Evolutionary conservation across 2,113 vertebrate species (phyloP).

Genomic region (Arothron firmamentum): DNA sequence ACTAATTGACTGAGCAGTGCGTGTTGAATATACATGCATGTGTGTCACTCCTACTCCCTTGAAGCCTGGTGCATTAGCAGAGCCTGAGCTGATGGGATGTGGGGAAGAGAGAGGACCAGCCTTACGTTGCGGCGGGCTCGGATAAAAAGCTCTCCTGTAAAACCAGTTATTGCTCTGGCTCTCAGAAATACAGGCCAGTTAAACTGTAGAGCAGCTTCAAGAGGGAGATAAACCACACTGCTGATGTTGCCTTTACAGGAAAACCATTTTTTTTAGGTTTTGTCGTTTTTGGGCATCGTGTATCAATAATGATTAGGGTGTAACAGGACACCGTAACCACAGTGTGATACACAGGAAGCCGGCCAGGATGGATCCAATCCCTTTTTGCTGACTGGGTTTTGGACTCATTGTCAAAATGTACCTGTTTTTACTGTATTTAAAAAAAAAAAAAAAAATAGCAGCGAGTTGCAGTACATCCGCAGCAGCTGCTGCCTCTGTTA

Average conservation of each 20-base stretch:
- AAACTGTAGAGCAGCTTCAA: constrained; percentile 22
- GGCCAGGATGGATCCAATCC: too few species aligned
- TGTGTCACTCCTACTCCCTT: constrained; percentile 44
- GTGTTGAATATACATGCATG: constrained; percentile 4
- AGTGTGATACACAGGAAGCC: too few species aligned
- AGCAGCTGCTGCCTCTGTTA: too few species aligned
- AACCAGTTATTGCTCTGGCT: constrained; percentile 43
- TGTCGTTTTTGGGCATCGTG: too few species aligned
- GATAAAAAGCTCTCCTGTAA: constrained; percentile 47
- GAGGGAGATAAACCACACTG: constrained; percentile 25
- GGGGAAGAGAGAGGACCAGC: constrained; percentile 35
- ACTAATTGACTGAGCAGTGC: constrained; percentile 66
- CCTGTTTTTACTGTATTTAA: too few species aligned
- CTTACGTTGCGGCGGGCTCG: constrained; percentile 33
- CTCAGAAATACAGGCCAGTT: constrained; percentile 31
- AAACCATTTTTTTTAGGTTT: background rate
- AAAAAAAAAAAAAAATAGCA: too few species aligned
- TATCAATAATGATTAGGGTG: too few species aligned
- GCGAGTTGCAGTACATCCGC: too few species aligned
- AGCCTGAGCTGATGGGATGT: constrained; percentile 61
- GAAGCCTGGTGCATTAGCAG: constrained; percentile 56
- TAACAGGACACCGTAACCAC: too few species aligned
- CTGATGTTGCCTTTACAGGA: constrained; percentile 17
- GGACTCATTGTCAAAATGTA: too few species aligned
- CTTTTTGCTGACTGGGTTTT: too few species aligned